Percentiles rank a stretch among this genome's conserved stretches.
Evolutionary conservation across 2,113 vertebrate genomes (phyloP).

Genomic region (Ailurus styani): DNA sequence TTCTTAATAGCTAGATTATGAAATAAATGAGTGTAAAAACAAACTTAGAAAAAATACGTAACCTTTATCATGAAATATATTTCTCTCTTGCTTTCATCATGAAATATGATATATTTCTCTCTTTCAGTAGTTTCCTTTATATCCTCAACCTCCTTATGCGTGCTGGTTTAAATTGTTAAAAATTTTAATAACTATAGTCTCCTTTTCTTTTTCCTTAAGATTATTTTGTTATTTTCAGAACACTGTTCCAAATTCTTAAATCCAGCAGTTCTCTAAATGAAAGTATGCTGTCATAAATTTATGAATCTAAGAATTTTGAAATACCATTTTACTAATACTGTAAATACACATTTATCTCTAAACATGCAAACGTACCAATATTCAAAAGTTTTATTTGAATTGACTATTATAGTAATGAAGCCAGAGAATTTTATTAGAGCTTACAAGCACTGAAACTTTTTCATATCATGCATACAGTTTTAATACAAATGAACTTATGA

Average conservation of each 20-base stretch:
- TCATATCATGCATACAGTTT: constrained; percentile 58
- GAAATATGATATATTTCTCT: background rate
- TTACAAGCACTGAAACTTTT: constrained; percentile 69
- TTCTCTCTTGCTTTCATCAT: constrained; percentile 18
- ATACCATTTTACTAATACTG: constrained; percentile 35
- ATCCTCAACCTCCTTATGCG: background rate
- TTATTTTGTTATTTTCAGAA: constrained; percentile 37
- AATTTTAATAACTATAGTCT: background rate
- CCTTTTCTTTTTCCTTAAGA: constrained; percentile 14
- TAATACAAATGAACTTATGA: constrained; percentile 53
- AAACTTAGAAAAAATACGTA: constrained; percentile 19
- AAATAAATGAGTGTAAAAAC: background rate
- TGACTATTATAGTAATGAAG: constrained; percentile 55
- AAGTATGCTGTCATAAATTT: constrained; percentile 25
- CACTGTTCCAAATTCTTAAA: constrained; percentile 14
- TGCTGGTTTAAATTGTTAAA: background rate
- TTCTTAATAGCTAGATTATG: constrained; percentile 6
- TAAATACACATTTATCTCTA: constrained; percentile 34
- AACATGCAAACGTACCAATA: constrained; percentile 62
- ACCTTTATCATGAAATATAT: background rate
- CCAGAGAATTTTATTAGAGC: constrained; percentile 62
- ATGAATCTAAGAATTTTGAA: constrained; percentile 31
- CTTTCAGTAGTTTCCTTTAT: constrained; percentile 25
- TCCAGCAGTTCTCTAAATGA: constrained; percentile 8
- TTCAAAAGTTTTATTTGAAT: constrained; percentile 63